A percentile compares a stretch with the other conserved stretches of the same genome.
phyloP scores from a whole-genome alignment of 1,140 invertebrate genomes.

The Orchesella cincta region DNA sequence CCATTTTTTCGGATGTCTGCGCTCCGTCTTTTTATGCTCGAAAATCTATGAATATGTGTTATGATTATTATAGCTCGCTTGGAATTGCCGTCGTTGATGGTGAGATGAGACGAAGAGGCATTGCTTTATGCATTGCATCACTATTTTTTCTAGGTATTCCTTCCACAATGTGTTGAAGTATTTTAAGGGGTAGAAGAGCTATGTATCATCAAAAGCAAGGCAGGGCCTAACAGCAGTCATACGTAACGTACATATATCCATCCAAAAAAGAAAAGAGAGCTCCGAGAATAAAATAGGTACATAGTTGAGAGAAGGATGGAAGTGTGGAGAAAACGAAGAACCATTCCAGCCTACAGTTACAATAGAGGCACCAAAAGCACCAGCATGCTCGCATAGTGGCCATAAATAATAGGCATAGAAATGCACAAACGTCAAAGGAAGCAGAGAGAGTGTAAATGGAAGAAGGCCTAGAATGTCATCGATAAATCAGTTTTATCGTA shows the following conservation, averaged over 20 bases:
- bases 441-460: conserved; percentile 43
- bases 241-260: conserved; percentile 28
- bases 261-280: conserved; percentile 16
- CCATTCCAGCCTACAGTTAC: neutral
- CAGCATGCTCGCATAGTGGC: conserved; percentile 30
- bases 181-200: conserved; percentile 8
- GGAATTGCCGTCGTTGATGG: neutral
- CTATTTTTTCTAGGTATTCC: neutral
- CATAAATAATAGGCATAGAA: conserved; percentile 51
- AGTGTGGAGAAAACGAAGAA: conserved; percentile 17
- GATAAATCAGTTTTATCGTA: conserved; percentile 52
- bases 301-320: conserved; percentile 25
- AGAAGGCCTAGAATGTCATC: conserved; percentile 49
- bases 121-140: neutral
- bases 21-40: conserved; percentile 18
- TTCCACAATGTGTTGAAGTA: neutral
- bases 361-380: conserved; percentile 15
- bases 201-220: conserved; percentile 22
- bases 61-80: conserved; percentile 9
- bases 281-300: conserved; percentile 24
- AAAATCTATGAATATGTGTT: conserved; percentile 21
- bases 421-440: conserved; percentile 50
- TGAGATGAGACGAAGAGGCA: conserved; percentile 5
- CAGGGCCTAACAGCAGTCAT: conserved; percentile 1
- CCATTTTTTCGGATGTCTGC: neutral